Evolutionary conservation across 2,797 vertebrate species (phyloP).

Genomic region (Gymnoscopelus microlampas): DNA sequence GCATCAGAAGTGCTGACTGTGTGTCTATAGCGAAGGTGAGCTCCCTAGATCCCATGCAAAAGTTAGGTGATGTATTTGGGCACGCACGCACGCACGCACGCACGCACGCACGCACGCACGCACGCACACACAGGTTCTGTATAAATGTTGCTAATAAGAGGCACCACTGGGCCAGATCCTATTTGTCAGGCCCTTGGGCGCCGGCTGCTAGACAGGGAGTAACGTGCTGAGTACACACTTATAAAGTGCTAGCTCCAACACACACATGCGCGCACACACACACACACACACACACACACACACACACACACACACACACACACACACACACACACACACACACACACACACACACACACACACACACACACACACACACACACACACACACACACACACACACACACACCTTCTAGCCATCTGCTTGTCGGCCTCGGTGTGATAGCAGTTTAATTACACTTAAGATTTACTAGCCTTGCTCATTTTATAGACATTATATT

Average conservation of each 20-base stretch:
- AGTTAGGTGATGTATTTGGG: constrained; percentile 31
- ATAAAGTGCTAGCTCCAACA: constrained; percentile 21
- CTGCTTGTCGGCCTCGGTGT: constrained; percentile 51
- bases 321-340: neutral
- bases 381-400: no score
- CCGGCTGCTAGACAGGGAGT: constrained; percentile 44
- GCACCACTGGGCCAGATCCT: constrained; percentile 67
- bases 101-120: neutral
- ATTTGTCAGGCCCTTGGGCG: constrained; percentile 74
- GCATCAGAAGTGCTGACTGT: constrained; percentile 67
- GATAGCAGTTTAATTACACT: constrained; percentile 40
- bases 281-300: neutral
- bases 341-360: constrained; percentile 5
- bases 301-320: neutral
- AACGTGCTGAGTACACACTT: constrained; percentile 73
- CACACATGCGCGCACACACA: constrained; percentile 18
- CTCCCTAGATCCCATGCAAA: constrained; percentile 68
- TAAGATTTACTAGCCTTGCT: constrained; percentile 29
- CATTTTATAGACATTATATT: constrained; percentile 9
- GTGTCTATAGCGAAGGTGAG: constrained; percentile 60
- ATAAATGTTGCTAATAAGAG: constrained; percentile 77
- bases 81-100: neutral
- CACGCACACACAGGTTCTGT: constrained; percentile 51
- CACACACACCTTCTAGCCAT: constrained; percentile 13
- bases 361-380: constrained; percentile 1